A percentile compares a stretch with the other conserved stretches of the same genome.
Conservation (phyloP, 2,113 vertebrate species). For the Daubentonia madagascariensis region DNA sequence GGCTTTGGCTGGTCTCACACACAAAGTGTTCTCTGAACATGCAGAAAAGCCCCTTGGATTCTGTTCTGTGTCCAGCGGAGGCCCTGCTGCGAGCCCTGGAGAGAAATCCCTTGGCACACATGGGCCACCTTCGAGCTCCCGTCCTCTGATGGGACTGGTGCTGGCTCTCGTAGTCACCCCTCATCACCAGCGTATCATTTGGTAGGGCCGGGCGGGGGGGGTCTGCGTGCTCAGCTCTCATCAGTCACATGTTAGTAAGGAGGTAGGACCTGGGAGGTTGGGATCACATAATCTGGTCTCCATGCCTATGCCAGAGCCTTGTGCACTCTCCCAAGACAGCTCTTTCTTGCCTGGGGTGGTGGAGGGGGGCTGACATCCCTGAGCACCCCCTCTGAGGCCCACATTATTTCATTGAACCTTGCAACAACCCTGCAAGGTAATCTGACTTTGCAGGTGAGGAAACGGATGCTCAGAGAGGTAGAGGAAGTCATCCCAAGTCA, state of each 20-base stretch:
- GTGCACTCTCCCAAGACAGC: not conserved
- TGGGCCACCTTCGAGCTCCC: not conserved
- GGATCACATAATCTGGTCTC: not conserved
- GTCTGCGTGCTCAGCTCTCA: not conserved
- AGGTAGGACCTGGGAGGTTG: not conserved
- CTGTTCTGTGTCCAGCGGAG: not conserved
- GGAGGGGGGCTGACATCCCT: not conserved
- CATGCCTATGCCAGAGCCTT: rapidly evolving
- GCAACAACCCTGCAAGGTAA: not conserved
- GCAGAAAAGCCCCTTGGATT: not conserved
- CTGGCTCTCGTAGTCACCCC: not conserved
- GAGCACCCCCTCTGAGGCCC: not conserved
- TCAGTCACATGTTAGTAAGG: not conserved
- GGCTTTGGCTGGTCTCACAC: not conserved
- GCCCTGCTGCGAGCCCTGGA: not conserved
- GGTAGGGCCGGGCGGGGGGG: not conserved
- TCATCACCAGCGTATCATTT: not conserved
- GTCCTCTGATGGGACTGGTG: not conserved
- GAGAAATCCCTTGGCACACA: not conserved
- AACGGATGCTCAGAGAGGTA: not conserved
- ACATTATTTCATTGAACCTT: not conserved
- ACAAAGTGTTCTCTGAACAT: not conserved
- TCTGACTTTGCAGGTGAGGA: not conserved
- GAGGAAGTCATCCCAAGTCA: not conserved
- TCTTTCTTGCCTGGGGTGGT: not conserved